Conservation (phyloP, 2,113 vertebrate genomes). For the Egretta garzetta region DNA sequence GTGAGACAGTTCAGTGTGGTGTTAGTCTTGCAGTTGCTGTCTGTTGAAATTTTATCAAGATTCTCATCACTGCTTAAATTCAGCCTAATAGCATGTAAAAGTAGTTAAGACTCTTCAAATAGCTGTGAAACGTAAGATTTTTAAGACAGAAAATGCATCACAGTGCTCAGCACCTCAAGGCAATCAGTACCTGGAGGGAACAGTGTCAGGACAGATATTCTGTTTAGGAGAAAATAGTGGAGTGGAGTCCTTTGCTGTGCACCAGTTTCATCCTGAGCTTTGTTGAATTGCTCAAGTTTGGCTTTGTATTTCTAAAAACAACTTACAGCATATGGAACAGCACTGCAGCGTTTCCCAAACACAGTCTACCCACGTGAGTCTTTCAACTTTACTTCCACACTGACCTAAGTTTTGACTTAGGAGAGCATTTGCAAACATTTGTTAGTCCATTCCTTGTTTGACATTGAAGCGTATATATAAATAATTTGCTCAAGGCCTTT, state of each 20-base stretch:
- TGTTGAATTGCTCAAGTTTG: neutral
- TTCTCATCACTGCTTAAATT: neutral
- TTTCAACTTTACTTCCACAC: neutral
- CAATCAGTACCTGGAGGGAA: neutral
- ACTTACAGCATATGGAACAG: neutral
- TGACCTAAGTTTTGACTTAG: neutral
- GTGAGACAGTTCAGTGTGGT: neutral
- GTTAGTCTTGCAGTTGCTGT: neutral
- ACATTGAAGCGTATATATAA: neutral
- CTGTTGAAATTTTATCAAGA: neutral
- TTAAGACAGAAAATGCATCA: neutral
- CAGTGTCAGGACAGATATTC: neutral
- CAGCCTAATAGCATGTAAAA: neutral
- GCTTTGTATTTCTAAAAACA: neutral
- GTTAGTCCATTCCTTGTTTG: neutral
- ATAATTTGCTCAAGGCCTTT: neutral
- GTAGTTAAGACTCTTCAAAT: neutral
- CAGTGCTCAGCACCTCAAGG: neutral
- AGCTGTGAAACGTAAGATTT: neutral
- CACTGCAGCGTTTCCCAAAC: neutral
- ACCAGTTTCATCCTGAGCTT: neutral
- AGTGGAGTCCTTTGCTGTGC: neutral
- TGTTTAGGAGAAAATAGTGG: neutral
- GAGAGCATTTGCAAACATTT: neutral
- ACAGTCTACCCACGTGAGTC: rapidly evolving